Conservation (phyloP, 1,140 invertebrate genomes). For the Caenorhabditis latens region DNA sequence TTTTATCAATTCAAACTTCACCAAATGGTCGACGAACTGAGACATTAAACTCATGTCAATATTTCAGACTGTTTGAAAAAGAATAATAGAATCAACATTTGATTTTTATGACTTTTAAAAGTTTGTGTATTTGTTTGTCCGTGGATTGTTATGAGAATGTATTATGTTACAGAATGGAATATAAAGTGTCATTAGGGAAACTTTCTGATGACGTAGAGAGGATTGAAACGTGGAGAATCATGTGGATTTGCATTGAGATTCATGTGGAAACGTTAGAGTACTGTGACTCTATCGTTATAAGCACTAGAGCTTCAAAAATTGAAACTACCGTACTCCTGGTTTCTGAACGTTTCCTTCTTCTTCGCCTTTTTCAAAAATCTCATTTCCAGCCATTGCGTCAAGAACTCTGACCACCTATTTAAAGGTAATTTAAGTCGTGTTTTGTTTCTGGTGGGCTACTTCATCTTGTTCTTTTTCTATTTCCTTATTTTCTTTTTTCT, state of each 20-base stretch:
- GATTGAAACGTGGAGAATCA: neutral
- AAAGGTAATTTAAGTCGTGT: neutral
- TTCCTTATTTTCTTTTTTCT: neutral
- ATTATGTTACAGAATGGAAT: constrained; percentile 3
- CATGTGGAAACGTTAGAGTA: neutral
- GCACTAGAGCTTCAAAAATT: neutral
- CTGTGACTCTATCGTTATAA: neutral
- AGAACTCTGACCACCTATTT: constrained; percentile 4
- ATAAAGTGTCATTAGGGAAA: constrained; percentile 13
- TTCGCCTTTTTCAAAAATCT: neutral
- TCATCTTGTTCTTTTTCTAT: neutral
- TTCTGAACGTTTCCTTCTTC: neutral
- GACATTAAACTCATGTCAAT: neutral
- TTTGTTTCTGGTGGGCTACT: neutral
- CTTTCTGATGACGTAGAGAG: neutral
- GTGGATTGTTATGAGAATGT: constrained; percentile 29
- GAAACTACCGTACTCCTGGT: neutral
- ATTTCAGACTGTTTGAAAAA: neutral
- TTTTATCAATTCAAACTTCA: neutral
- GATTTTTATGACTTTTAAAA: constrained; percentile 20
- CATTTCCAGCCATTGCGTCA: neutral
- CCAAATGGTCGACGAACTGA: constrained; percentile 13
- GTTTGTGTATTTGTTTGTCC: neutral
- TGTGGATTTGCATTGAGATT: neutral
- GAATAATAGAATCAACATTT: neutral